A percentile compares a stretch with the other conserved stretches of the same genome.
Conservation (phyloP, 2,113 vertebrate genomes). For the Engystomops pustulosus region DNA sequence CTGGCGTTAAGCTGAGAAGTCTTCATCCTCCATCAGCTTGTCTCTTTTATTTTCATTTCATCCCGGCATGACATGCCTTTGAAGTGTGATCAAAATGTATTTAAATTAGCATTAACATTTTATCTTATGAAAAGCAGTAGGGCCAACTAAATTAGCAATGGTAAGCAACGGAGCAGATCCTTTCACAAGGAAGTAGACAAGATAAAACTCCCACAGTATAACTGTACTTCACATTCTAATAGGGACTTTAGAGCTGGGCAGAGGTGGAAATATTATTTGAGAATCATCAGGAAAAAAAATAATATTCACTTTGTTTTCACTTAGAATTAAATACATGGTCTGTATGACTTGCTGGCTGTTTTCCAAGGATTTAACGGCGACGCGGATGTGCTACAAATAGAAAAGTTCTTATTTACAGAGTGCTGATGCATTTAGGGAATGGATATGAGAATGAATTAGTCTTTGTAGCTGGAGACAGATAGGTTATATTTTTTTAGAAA, state of each 20-base stretch:
- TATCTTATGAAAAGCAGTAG: conserved; percentile 66
- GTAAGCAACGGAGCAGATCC: conserved; percentile 53
- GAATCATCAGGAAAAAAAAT: conserved; percentile 12
- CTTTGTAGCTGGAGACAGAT: conserved; percentile 11
- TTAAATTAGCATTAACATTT: conserved; percentile 75
- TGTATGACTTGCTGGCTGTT: not conserved
- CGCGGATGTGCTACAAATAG: conserved; percentile 42
- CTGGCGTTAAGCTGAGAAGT: conserved; percentile 52
- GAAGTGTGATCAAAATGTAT: conserved; percentile 72
- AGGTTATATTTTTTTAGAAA: not conserved
- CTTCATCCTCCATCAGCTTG: conserved; percentile 58
- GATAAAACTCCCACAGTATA: conserved; percentile 36
- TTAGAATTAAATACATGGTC: conserved; percentile 33
- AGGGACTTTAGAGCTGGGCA: conserved; percentile 21
- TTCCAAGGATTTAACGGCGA: conserved; percentile 26
- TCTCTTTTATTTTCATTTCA: conserved; percentile 67
- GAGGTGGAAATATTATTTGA: not conserved
- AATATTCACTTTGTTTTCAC: conserved; percentile 33
- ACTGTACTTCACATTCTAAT: conserved; percentile 46
- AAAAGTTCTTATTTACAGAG: conserved; percentile 32
- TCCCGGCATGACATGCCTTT: conserved; percentile 70
- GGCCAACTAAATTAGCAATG: conserved; percentile 59
- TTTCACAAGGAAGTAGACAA: conserved; percentile 50
- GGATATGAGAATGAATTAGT: not conserved
- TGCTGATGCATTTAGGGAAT: conserved; percentile 25